phyloP scores from a whole-genome alignment of 2,888 invertebrate species.

The Cataglyphis albicans region DNA sequence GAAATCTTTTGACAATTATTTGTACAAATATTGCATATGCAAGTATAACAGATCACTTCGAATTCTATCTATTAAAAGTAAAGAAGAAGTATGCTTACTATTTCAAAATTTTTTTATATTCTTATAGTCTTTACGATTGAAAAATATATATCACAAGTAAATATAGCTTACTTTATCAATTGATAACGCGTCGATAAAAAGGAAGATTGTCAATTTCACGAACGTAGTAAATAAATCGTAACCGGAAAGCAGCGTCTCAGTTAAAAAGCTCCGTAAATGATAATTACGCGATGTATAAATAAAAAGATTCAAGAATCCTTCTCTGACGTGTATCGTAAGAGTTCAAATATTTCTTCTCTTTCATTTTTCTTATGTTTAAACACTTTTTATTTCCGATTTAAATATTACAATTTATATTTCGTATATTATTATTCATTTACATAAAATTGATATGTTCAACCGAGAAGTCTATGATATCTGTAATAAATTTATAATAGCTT shows the following conservation, averaged over 20 bases:
- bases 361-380: background rate
- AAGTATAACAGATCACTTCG: background rate
- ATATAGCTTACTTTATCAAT: conserved; percentile 1
- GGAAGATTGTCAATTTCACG: conserved; percentile 8
- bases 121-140: background rate
- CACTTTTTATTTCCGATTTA: background rate
- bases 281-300: conserved; percentile 62
- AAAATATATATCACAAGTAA: background rate
- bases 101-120: conserved; percentile 12
- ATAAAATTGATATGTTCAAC: background rate
- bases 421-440: background rate
- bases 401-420: background rate
- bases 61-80: background rate
- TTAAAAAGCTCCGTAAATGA: conserved; percentile 46
- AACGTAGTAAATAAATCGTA: conserved; percentile 53
- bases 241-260: conserved; percentile 59
- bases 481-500: background rate
- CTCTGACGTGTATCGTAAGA: conserved; percentile 3
- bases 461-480: background rate
- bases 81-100: background rate
- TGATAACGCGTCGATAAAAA: background rate
- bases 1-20: background rate
- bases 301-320: conserved; percentile 47
- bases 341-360: background rate
- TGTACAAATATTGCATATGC: background rate